Evolutionary conservation across 2,888 invertebrate genomes (phyloP).

Genomic region (Carterocephalus palaemon): DNA sequence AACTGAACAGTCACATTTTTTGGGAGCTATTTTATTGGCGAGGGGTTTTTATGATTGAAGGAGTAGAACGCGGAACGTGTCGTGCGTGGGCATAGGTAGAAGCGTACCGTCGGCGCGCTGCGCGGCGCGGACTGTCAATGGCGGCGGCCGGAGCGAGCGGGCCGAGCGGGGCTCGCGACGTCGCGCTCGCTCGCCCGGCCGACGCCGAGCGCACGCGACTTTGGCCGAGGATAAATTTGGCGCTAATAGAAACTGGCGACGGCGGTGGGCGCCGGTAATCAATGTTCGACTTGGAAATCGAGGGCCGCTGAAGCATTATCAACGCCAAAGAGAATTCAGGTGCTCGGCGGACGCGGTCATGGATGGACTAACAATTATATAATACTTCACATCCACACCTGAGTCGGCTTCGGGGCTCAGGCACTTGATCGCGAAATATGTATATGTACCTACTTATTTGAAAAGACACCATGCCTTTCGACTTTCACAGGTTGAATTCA

Average conservation of each 20-base stretch:
- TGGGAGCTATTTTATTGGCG: conserved; percentile 45
- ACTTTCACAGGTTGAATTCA: no score
- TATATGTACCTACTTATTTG: no score
- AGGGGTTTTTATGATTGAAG: conserved; percentile 44
- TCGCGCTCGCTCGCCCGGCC: conserved; percentile 58
- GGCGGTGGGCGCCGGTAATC: conserved; percentile 67
- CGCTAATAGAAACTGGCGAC: conserved; percentile 68
- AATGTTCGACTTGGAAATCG: conserved; percentile 69
- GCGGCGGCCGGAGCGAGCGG: conserved; percentile 32
- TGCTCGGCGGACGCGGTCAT: conserved; percentile 29
- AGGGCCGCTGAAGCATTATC: conserved; percentile 49
- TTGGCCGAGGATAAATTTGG: conserved; percentile 75
- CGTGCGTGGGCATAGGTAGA: conserved; percentile 45
- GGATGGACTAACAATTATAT: no score
- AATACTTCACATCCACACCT: no score
- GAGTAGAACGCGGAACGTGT: conserved; percentile 45
- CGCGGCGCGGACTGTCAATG: conserved; percentile 42
- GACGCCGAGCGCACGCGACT: conserved; percentile 58
- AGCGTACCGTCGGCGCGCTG: conserved; percentile 44
- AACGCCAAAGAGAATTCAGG: conserved; percentile 28
- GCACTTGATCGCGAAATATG: no score
- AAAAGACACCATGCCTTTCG: no score
- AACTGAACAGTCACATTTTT: conserved; percentile 51
- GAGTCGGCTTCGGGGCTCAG: no score
- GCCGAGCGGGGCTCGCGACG: conserved; percentile 44